Evolutionary conservation across 92 coral and sea anemone genomes (phyloP).

Genomic region (Porites lobata): DNA sequence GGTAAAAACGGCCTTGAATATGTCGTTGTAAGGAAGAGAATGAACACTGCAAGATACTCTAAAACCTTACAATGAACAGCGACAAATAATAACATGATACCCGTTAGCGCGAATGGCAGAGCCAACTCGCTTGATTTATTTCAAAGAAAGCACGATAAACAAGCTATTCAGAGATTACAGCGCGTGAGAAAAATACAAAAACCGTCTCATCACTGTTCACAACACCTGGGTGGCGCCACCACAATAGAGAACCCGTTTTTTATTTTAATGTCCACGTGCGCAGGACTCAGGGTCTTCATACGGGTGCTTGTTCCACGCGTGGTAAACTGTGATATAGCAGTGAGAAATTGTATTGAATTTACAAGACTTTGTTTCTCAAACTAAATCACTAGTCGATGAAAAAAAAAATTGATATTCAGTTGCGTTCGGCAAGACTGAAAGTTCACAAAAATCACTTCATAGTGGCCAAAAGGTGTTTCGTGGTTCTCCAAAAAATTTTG

Average conservation of each 20-base stretch:
- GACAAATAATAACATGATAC: slow-evolving; percentile 41
- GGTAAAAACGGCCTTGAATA: neutral
- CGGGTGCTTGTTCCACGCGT: slow-evolving; percentile 11
- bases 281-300: slow-evolving; percentile 5
- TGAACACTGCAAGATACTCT: neutral
- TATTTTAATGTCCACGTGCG: slow-evolving; percentile 38
- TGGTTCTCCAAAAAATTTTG: neutral
- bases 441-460: neutral
- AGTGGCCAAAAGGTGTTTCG: neutral
- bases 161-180: slow-evolving; percentile 57
- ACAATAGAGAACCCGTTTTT: slow-evolving; percentile 49
- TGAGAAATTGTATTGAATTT: slow-evolving; percentile 8
- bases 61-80: neutral
- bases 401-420: neutral
- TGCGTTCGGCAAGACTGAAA: neutral
- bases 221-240: slow-evolving; percentile 33
- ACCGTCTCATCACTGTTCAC: slow-evolving; percentile 22
- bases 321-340: neutral
- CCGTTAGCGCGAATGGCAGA: slow-evolving; percentile 42
- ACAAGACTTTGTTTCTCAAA: neutral
- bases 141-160: slow-evolving; percentile 62
- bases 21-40: neutral
- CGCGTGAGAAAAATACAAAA: slow-evolving; percentile 41
- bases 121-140: slow-evolving; percentile 58
- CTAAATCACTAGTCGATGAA: neutral